Evolutionary conservation across 2,797 vertebrate genomes (phyloP).

Genomic region (Octomys mimax): DNA sequence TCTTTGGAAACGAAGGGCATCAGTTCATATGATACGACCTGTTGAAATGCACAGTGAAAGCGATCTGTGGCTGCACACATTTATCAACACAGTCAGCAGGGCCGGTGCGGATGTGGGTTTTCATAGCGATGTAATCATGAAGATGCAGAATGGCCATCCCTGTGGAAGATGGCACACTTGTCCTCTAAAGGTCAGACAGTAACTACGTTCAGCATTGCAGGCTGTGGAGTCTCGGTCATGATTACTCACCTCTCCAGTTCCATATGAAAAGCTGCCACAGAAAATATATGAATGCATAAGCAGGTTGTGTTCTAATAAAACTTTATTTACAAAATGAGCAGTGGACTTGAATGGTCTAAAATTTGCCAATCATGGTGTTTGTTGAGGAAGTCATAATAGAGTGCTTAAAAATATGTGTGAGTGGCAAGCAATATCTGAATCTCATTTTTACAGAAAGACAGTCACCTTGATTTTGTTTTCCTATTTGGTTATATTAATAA

Average conservation of each 20-base stretch:
- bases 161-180: background rate
- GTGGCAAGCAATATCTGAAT: background rate
- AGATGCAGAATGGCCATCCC: background rate
- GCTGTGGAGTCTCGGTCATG: background rate
- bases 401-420: background rate
- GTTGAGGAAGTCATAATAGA: background rate
- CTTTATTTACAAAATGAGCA: slow-evolving; percentile 10
- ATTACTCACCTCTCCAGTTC: background rate
- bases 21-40: background rate
- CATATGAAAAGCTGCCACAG: background rate
- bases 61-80: background rate
- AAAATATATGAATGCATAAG: background rate
- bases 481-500: background rate
- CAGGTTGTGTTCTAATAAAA: background rate
- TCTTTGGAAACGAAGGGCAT: background rate
- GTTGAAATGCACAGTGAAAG: background rate
- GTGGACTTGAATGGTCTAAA: background rate
- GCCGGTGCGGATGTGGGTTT: background rate
- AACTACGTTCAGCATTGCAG: background rate
- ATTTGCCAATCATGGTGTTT: background rate
- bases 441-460: background rate
- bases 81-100: background rate
- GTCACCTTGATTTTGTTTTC: background rate
- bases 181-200: background rate
- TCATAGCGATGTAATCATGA: background rate